These are phyloP conservation scores for Sebastes kiyomatsui DNA, from an alignment of 2,797 vertebrate genomes.

Conservation along the genomic window DNA sequence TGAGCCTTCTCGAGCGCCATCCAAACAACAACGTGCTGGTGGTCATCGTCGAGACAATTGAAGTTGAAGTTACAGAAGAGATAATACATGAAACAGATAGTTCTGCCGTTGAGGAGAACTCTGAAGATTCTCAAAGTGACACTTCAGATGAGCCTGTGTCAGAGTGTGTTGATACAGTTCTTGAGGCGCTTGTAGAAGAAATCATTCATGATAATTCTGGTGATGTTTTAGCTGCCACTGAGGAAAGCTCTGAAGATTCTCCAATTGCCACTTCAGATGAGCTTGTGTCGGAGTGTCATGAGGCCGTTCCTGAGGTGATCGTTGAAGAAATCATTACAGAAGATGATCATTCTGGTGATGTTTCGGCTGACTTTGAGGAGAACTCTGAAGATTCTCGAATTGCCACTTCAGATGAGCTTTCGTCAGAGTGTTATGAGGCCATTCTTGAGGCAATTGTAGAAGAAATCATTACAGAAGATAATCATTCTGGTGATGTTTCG, in stretches of 20 bases:
- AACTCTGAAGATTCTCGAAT: too few species aligned
- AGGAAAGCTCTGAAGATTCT: background rate
- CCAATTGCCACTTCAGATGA: background rate
- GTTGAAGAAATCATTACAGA: background rate
- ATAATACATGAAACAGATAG: background rate
- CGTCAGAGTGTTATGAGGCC: too few species aligned
- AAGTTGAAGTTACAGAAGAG: background rate
- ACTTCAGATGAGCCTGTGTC: background rate
- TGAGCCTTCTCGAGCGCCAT: background rate
- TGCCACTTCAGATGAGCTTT: too few species aligned
- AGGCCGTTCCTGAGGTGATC: background rate
- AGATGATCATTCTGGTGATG: background rate
- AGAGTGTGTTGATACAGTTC: background rate
- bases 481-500: too few species aligned
- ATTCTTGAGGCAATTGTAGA: too few species aligned
- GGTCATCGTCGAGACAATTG: background rate
- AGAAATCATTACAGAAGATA: too few species aligned
- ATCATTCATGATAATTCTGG: background rate
- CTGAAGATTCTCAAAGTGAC: background rate
- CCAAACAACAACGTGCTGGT: background rate
- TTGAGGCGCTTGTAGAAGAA: background rate
- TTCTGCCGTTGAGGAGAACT: background rate
- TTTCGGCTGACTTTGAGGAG: too few species aligned
- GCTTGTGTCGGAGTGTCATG: fast-evolving
- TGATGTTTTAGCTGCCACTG: background rate